Conservation (phyloP, 2,113 vertebrate species). For the Tetrax tetrax region DNA sequence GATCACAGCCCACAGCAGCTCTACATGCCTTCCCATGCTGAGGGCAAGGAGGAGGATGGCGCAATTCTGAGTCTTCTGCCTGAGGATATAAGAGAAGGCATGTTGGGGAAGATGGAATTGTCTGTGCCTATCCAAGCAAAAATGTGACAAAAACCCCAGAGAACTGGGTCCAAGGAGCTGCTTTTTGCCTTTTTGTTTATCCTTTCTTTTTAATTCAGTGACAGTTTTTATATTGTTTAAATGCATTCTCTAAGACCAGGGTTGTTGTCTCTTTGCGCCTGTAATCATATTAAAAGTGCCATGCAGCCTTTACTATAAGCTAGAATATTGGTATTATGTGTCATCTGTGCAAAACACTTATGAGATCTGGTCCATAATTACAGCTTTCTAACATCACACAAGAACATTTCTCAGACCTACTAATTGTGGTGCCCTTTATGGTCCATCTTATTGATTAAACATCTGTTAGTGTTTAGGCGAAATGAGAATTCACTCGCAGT, state of each 20-base stretch:
- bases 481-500: conserved; percentile 56
- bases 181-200: background rate
- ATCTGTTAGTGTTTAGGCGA: conserved; percentile 60
- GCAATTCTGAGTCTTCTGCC: background rate
- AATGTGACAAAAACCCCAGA: background rate
- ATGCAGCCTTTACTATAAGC: background rate
- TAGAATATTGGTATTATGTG: conserved; percentile 39
- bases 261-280: background rate
- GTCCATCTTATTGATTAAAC: conserved; percentile 69
- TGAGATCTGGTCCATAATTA: conserved; percentile 68
- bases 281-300: conserved; percentile 6
- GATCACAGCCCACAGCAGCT: background rate
- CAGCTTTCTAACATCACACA: conserved; percentile 61
- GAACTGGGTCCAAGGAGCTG: background rate
- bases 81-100: background rate
- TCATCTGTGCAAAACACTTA: conserved; percentile 68
- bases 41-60: fast-evolving
- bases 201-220: background rate
- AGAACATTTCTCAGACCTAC: conserved; percentile 55
- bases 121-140: background rate
- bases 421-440: conserved; percentile 60
- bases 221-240: conserved; percentile 1
- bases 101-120: background rate
- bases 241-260: background rate
- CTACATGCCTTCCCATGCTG: too few relatives aligned